Evolutionary conservation across 2,888 invertebrate genomes (phyloP).

Genomic region (Leucophora obtusa): DNA sequence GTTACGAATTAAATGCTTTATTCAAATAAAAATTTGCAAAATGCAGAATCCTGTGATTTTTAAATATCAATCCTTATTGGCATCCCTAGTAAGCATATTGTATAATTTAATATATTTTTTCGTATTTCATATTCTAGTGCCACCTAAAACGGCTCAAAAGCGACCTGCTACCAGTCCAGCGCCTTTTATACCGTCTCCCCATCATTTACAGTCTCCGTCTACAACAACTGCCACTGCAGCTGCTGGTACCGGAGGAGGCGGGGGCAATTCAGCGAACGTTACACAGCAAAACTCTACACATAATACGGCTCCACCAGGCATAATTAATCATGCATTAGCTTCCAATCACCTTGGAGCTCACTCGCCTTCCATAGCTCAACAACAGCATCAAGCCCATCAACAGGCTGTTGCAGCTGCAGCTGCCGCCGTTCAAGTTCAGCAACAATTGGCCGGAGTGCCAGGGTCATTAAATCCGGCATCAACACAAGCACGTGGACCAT

Average conservation of each 20-base stretch:
- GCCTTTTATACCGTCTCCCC: conserved; percentile 76
- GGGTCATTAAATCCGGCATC: conserved; percentile 78
- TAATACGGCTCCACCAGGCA: conserved; percentile 42
- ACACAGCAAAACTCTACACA: conserved; percentile 63
- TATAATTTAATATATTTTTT: no score
- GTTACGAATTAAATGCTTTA: no score
- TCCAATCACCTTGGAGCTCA: conserved; percentile 75
- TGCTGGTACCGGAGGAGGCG: conserved; percentile 52
- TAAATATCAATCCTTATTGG: no score
- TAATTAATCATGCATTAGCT: conserved; percentile 73
- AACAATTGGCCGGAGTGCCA: conserved; percentile 72
- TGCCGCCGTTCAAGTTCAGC: conserved; percentile 70
- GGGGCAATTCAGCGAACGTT: conserved; percentile 48
- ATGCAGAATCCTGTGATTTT: no score
- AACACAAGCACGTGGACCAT: conserved; percentile 84
- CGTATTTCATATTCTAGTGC: conserved; percentile 69
- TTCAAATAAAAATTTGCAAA: no score
- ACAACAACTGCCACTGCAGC: conserved; percentile 64
- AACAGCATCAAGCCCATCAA: conserved; percentile 72
- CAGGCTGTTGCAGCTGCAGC: conserved; percentile 75
- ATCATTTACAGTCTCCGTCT: conserved; percentile 76
- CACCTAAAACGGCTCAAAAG: conserved; percentile 78
- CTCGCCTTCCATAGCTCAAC: conserved; percentile 72
- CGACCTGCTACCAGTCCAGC: conserved; percentile 78
- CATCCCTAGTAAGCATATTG: no score